phyloP scores from a whole-genome alignment of 2,888 invertebrate genomes.

The Cactoblastis cactorum region DNA sequence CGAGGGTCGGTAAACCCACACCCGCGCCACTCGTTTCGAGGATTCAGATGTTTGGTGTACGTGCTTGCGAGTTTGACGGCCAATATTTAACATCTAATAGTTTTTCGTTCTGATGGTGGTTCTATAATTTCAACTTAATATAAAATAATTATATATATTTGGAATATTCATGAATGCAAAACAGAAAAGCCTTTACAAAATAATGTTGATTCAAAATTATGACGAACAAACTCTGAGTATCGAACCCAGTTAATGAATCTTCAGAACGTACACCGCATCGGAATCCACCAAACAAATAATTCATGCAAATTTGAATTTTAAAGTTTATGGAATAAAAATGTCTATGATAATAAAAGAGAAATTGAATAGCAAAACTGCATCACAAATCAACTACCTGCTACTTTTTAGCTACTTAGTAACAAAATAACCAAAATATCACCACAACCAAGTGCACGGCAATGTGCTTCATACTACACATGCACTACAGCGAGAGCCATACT shows the following conservation, averaged over 20 bases:
- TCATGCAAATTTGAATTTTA: slow-evolving; percentile 52
- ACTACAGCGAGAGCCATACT: too few relatives aligned
- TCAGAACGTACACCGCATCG: slow-evolving; percentile 6
- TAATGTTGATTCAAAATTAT: too few relatives aligned
- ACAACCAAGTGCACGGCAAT: slow-evolving; percentile 74
- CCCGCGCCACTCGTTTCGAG: slow-evolving; percentile 40
- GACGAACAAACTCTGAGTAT: too few relatives aligned
- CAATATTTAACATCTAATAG: too few relatives aligned
- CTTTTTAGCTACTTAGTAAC: slow-evolving; percentile 43
- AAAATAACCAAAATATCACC: slow-evolving; percentile 53
- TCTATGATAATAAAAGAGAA: slow-evolving; percentile 69
- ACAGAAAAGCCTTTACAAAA: too few relatives aligned
- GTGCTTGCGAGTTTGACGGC: background rate
- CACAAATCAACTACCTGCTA: slow-evolving; percentile 56
- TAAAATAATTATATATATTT: too few relatives aligned
- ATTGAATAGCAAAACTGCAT: slow-evolving; percentile 68
- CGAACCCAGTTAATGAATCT: background rate
- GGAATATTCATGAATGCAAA: too few relatives aligned
- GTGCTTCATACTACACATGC: slow-evolving; percentile 71
- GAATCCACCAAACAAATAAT: slow-evolving; percentile 50
- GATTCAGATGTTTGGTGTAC: slow-evolving; percentile 6
- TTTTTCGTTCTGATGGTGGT: too few relatives aligned
- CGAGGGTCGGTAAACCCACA: slow-evolving; percentile 30
- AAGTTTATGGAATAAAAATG: slow-evolving; percentile 25
- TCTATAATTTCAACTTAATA: too few relatives aligned